Conservation (phyloP, 2,888 invertebrate genomes). For the Aphodius granarius region DNA sequence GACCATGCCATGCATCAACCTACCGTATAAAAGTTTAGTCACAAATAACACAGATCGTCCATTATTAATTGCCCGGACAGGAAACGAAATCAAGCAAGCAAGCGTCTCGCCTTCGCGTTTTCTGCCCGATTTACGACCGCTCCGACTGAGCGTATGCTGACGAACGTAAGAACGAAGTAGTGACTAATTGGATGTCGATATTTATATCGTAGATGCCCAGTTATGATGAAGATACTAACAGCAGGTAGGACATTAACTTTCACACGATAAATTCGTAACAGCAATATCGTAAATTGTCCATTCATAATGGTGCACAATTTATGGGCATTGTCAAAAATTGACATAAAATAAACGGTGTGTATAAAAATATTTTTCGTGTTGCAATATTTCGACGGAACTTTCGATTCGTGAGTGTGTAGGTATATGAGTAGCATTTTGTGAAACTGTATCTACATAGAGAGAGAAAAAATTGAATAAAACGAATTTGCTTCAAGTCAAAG, state of each 20-base stretch:
- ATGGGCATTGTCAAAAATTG: constrained; percentile 13
- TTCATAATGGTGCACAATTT: neutral
- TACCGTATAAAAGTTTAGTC: constrained; percentile 8
- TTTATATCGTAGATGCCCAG: neutral
- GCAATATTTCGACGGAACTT: neutral
- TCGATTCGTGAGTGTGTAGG: neutral
- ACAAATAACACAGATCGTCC: constrained; percentile 13
- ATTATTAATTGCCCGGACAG: constrained; percentile 17
- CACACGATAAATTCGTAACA: neutral
- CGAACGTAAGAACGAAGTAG: neutral
- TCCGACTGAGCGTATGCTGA: constrained; percentile 1
- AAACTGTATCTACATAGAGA: no score
- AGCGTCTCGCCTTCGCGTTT: neutral
- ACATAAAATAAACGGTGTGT: constrained; percentile 8
- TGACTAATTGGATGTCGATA: constrained; percentile 14
- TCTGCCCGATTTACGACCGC: neutral
- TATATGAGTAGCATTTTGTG: no score
- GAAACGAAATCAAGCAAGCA: constrained; percentile 18
- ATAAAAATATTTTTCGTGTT: constrained; percentile 1
- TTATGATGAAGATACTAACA: neutral
- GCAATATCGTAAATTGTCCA: neutral
- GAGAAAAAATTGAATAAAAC: no score
- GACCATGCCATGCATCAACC: neutral
- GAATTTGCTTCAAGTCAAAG: no score
- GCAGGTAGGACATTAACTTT: neutral